Evolutionary conservation across 2,888 invertebrate genomes (phyloP), one percentile per base, ranked within the genome.

Genomic region (Lamellibrachia columna): DNA sequence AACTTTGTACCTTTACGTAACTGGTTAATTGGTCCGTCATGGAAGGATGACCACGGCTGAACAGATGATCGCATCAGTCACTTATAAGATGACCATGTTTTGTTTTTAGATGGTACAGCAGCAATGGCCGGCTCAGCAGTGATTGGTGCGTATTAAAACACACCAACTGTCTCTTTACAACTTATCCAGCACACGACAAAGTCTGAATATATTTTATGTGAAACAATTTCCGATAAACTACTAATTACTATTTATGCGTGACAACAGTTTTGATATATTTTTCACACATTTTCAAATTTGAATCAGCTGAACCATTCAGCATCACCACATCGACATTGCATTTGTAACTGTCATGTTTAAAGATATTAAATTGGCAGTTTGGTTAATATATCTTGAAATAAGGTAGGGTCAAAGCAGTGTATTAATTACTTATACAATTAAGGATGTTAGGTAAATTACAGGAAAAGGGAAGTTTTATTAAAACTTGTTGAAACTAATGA

Each of bases 81-180:
- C 2, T 75, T 92, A 40, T 1, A 40, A 11, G n/a, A 22, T 8
- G 9, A 2, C 53, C 15, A 11, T 91, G 3, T 40, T 94, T 92
- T 92, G 93, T 93, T 95, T 95, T 75, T 94, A 97, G 97, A 97
- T 95, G 97, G 97, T 22, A 96, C 97, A 58, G 97, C 96, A 90
- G 97, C 97, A 9, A 97, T 97, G 97, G 96, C 98, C 92, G 99
- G 99, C 90, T 99, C 99, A 97, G 99, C 99, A 22, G 97, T 99
- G 91, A 98, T 99, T 92, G 99, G 99, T 97, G 94, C 94, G 95
- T 93, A 60, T 15, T 52, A n/a, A 75, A 75, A 60, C 6, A 75
- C 22, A 75, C 22, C 22, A 22, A 4, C 75, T 75, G 22, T 92
- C 22, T 58, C 22, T 52, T 7, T 52, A n/a, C 7, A 93, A 40